Base-by-base conservation (phyloP, 2,888 invertebrate species). In the Ferrisia virgata region DNA sequence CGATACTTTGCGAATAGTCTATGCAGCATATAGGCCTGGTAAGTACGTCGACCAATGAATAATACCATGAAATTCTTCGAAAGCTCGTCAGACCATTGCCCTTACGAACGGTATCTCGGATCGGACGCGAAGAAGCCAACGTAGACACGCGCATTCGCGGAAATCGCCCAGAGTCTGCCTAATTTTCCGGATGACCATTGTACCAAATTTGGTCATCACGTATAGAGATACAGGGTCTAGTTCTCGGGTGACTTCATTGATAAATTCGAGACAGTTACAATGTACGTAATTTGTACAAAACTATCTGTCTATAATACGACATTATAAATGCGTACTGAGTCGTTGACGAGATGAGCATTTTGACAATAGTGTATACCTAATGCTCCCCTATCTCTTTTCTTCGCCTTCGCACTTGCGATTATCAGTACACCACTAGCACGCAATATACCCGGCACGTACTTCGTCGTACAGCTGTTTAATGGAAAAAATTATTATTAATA, bases 181-280 rank as follows among this genome's bases (percentile, higher is more conserved):
- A 69, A 69, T 69, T 69, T 69, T 69, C 69, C 69, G 69, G 69
- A 69, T 33, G 69, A 31, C 72, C 72, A 76, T 76, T 76, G 72
- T 76, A 76, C 72, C 72, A 15, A 76, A 76, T 33, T 76, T 76
- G 72, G 72, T 76, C 25, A 76, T 76, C 72, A 76, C 72, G 72
- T 76, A 76, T 13, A 6, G 25, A 9, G 28, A 36, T 76, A 76
- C 25, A 6, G 25, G 5, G 28, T 11, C 25, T 13, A 31, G 64
- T 28, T 28, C 28, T 15, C n/a, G 28, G 64, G 9, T 28, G 64
- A 28, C 64, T 64, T 64, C 64, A 64, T 64, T 64, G 64, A 64
- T 64, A 64, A 64, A 64, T 28, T 64, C 64, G 64, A 28, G 64
- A 64, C 28, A 28, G 28, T 28, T 64, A 64, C 64, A 64, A 64